A percentile compares a stretch with the other conserved stretches of the same genome.
phyloP scores from a whole-genome alignment of 2,797 vertebrate species.

The Chaetodon trifasciatus region DNA sequence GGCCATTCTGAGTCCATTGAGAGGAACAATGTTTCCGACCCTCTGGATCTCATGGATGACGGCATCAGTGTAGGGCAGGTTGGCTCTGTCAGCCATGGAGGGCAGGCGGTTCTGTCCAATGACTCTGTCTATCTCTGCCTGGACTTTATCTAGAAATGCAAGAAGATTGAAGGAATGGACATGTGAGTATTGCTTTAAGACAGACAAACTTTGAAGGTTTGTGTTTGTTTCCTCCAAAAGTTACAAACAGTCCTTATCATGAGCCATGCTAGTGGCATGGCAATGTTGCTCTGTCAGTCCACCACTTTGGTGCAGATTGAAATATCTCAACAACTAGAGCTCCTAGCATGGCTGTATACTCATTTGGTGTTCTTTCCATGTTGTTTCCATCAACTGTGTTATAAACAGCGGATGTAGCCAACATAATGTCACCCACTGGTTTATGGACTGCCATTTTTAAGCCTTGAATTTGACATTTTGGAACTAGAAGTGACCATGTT shows the following conservation, averaged over 20 bases:
- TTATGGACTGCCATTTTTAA: no score
- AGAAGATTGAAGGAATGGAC: not conserved
- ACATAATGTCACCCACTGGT: no score
- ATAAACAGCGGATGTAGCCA: no score
- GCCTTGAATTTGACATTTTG: no score
- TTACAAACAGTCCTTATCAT: not conserved
- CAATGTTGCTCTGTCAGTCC: not conserved
- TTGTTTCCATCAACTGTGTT: no score
- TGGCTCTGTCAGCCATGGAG: conserved; percentile 73
- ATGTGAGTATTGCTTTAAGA: not conserved
- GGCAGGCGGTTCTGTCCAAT: conserved; percentile 78
- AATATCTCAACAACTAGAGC: not conserved
- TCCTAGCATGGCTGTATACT: not conserved
- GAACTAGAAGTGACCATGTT: no score
- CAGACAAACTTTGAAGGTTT: no score
- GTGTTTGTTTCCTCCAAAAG: no score
- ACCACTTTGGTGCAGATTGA: not conserved
- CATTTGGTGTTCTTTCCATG: not conserved
- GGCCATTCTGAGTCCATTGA: conserved; percentile 67
- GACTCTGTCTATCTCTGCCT: conserved; percentile 87
- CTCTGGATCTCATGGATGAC: conserved; percentile 88
- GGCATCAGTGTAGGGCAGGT: conserved; percentile 86
- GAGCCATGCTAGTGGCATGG: not conserved
- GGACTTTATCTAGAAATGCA: conserved; percentile 81
- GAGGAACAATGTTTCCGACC: conserved; percentile 80